phyloP scores from a whole-genome alignment of 2,113 vertebrate species.

The Vireo altiloquus region DNA sequence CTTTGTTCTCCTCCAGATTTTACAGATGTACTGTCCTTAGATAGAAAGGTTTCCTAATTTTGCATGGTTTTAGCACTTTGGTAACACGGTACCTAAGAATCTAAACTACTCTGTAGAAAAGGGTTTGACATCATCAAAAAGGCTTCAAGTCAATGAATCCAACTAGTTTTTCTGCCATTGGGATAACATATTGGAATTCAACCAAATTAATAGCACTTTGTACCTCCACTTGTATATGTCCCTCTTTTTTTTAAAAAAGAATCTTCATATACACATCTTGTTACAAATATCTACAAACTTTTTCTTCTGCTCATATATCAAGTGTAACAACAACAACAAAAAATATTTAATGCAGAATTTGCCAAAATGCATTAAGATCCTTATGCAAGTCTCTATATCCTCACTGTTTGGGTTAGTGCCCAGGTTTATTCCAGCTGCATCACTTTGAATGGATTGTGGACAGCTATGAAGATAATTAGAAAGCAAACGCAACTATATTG shows the following conservation, averaged over 20 bases:
- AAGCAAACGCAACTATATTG: slow-evolving; percentile 56
- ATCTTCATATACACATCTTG: neutral
- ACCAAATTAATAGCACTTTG: neutral
- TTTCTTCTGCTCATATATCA: neutral
- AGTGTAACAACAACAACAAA: neutral
- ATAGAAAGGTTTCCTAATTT: neutral
- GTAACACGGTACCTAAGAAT: neutral
- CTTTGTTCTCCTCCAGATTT: neutral
- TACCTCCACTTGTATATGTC: neutral
- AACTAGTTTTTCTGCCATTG: neutral
- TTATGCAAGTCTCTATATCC: neutral
- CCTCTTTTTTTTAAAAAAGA: neutral
- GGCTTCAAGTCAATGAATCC: neutral
- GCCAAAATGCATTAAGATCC: neutral
- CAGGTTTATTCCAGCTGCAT: neutral
- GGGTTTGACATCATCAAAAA: neutral
- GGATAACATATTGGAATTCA: neutral
- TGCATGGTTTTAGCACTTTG: neutral
- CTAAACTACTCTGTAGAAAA: neutral
- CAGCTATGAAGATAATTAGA: slow-evolving; percentile 44
- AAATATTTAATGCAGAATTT: neutral
- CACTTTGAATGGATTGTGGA: slow-evolving; percentile 30
- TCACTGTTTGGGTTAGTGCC: neutral
- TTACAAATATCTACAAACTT: neutral
- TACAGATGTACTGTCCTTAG: neutral